Base-by-base conservation (phyloP, 2,888 invertebrate genomes). In the Ennomos quercinarius region DNA sequence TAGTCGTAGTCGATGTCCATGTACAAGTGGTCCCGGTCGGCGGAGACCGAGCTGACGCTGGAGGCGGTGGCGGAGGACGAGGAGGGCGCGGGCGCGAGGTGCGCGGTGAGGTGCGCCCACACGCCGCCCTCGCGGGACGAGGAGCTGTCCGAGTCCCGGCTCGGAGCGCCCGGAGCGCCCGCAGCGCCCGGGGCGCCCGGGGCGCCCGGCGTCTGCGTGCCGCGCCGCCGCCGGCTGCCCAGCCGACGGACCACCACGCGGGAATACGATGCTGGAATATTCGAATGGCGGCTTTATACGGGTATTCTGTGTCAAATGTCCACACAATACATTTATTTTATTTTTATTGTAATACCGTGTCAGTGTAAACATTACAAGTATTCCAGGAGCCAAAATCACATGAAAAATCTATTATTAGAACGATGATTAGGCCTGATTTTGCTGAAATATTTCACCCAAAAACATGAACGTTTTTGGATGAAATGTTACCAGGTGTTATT, bases 1-100 rank as follows among this genome's bases (percentile, higher is more conserved):
- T 91, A 91, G 68, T 91, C 91, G 74, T 79, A 92, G 77, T 93
- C 93, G 51, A 93, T 86, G 80, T 93, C 93, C 86, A 91, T 91
- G 78, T 91, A 69, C 46, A 60, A 87, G 80, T 87, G 87, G 68
- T 73, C 73, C 65, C 71, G 71, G 57, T 66, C 62, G 40, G 72
- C 71, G 67, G 72, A 72, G 56, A 64, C 61, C 66, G 68, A 57
- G 63, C 64, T 61, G 17, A 6, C 27, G 27, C 5, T 27, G 27
- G 27, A 27, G 27, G 27, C 27, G 27, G 27, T 1, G 71, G 41
- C 62, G 35, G 71, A 70, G 68, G 74, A 73, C 73, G 78, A 39
- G 48, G 60, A 44, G 47, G 54, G 44, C 13, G 43, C 9, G 43
- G 43, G 57, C 53, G 37, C 36, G 51, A 58, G 50, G 39, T 56